Evolutionary conservation across 2,113 vertebrate genomes (phyloP).

Genomic region (Nycticebus coucang): DNA sequence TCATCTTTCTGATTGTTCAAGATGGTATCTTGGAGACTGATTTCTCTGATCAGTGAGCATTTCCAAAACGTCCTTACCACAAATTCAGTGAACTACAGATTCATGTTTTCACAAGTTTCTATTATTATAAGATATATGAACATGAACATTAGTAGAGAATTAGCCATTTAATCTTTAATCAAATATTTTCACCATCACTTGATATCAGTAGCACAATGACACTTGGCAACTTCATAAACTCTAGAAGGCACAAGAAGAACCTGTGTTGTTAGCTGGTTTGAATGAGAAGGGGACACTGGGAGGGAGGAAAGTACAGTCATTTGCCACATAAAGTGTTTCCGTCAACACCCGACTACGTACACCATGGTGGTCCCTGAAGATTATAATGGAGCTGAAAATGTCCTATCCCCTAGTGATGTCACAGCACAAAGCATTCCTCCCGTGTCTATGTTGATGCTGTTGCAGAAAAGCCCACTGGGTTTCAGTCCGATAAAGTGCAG

Average conservation of each 20-base stretch:
- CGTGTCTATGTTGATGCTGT: background rate
- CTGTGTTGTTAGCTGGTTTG: background rate
- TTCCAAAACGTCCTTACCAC: background rate
- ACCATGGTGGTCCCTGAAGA: background rate
- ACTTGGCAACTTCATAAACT: background rate
- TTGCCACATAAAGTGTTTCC: background rate
- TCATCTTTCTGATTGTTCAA: background rate
- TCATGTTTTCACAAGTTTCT: background rate
- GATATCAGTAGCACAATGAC: background rate
- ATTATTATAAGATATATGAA: background rate
- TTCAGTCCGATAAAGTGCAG: background rate
- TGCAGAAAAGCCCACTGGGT: background rate
- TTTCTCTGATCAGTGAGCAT: too few species aligned
- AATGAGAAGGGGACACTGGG: background rate
- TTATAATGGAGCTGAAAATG: background rate
- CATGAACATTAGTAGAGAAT: background rate
- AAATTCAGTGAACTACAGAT: background rate
- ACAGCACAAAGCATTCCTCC: background rate
- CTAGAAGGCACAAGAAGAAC: background rate
- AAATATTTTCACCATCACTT: background rate
- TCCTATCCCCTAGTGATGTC: background rate
- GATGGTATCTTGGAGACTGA: background rate
- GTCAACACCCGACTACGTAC: background rate
- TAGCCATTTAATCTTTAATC: background rate
- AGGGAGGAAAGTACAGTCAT: background rate